phyloP scores from a whole-genome alignment of 2,113 vertebrate genomes.

The Ahaetulla prasina region DNA sequence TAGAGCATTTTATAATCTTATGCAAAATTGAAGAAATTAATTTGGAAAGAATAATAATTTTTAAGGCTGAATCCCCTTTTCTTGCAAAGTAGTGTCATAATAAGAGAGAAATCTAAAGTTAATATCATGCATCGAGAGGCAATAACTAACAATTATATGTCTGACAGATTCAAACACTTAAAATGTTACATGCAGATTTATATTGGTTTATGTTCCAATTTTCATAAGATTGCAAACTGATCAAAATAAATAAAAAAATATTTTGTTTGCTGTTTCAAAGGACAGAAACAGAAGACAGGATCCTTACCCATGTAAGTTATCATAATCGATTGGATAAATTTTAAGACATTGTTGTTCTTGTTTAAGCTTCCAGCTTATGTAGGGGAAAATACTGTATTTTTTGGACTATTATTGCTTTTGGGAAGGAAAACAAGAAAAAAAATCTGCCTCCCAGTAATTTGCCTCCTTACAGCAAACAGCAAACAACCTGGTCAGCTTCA shows the following conservation, averaged over 20 bases:
- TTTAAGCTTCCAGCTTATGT: not conserved
- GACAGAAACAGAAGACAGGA: not conserved
- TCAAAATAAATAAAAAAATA: not conserved
- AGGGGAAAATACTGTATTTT: not conserved
- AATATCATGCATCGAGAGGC: not conserved
- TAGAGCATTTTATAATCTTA: not conserved
- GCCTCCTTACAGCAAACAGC: too few species aligned
- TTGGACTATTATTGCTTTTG: too few species aligned
- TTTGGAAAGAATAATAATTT: not conserved
- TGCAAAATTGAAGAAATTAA: too few species aligned
- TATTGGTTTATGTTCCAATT: not conserved
- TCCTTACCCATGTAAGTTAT: not conserved
- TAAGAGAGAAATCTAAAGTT: not conserved
- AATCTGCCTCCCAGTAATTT: too few species aligned
- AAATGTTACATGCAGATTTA: not conserved
- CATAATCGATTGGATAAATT: not conserved
- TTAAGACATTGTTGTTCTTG: not conserved
- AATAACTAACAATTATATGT: not conserved
- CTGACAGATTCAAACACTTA: not conserved
- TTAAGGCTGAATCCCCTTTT: not conserved
- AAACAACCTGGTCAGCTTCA: too few species aligned
- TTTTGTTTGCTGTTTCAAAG: not conserved
- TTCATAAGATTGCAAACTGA: not conserved
- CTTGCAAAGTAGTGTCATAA: constrained; percentile 23
- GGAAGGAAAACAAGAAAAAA: too few species aligned